These are phyloP conservation scores for Buphagus erythrorhynchus DNA, from an alignment of 2,797 vertebrate species.

Conservation along the genomic window DNA sequence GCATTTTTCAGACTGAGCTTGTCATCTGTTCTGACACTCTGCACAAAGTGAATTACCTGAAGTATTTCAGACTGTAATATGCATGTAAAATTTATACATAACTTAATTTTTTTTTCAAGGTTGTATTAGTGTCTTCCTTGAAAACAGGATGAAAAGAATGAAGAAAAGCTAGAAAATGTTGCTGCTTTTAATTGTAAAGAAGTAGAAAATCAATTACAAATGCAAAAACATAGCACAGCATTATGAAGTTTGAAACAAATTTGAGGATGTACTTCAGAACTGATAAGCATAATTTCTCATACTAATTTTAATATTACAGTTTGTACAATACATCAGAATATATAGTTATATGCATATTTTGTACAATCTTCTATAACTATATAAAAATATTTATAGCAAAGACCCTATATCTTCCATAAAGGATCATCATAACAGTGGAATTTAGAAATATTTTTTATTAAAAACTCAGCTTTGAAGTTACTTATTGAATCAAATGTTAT, in stretches of 20 bases:
- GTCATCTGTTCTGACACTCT: neutral
- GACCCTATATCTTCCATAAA: neutral
- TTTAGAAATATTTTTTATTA: neutral
- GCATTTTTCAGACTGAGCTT: neutral
- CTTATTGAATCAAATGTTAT: slow-evolving; percentile 47
- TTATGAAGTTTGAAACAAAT: neutral
- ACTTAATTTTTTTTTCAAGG: neutral
- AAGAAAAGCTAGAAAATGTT: neutral
- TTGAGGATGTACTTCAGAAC: neutral
- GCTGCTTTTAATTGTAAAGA: neutral
- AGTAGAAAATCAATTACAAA: neutral
- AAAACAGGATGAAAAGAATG: neutral
- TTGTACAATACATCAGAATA: neutral
- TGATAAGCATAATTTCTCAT: neutral
- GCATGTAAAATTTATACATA: neutral
- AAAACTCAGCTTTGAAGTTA: neutral
- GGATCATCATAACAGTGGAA: neutral
- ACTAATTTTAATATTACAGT: neutral
- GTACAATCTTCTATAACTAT: neutral
- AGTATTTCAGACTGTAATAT: neutral
- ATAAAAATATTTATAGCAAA: neutral
- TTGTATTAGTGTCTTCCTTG: neutral
- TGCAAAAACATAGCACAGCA: neutral
- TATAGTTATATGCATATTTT: neutral
- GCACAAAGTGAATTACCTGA: neutral